Evolutionary conservation across 2,113 vertebrate species (phyloP), one percentile per base, ranked within the genome.

Genomic region (Nicator chloris): DNA sequence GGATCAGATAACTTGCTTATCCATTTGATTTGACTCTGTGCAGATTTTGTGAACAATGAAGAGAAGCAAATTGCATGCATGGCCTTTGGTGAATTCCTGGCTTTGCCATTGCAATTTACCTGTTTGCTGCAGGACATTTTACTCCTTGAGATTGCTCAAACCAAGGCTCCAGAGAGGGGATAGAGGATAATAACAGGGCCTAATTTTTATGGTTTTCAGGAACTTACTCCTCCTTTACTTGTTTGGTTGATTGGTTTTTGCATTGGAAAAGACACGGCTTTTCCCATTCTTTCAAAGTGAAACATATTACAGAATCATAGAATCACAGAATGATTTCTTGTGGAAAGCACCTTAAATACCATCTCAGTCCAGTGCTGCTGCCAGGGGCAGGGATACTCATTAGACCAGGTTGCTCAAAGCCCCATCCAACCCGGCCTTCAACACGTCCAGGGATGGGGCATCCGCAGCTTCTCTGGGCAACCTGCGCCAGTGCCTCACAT

Each of bases 11-110:
- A 79, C 84, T 87, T 13, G 4, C 33, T 71, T 79, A 94, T 75
- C 40, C 82, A 84, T 95, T 96, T 90, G 86, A 77, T 91, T 95
- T 87, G 63, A 47, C 82, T 95, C 90, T 45, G 51, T 82, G 79
- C 6, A 54, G 71, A 91, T 92, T 97, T 94, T 93, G 80, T 33
- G 18, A 96, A 83, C 85, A 93, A 80, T 37, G 53, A 92, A 94
- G 89, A 95, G 92, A 94, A 96, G 88, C 69, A 94, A 96, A 96
- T 84, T 79, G 78, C 28, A 45, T 77, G 91, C 4, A 4, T 84
- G 61, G 33, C 68, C 71, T 94, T 85, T 61, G 17, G 63, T 53
- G 54, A 96, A 75, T 40, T 82, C 39, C 40, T 17, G 3, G 30
- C 40, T 92, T 92, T 78, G 50, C 68, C 94, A 42, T 19, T 83